Percentiles rank a stretch among this genome's conserved stretches.
Conservation (phyloP, 1,140 invertebrate species). For the Trichonephila clavipes region DNA sequence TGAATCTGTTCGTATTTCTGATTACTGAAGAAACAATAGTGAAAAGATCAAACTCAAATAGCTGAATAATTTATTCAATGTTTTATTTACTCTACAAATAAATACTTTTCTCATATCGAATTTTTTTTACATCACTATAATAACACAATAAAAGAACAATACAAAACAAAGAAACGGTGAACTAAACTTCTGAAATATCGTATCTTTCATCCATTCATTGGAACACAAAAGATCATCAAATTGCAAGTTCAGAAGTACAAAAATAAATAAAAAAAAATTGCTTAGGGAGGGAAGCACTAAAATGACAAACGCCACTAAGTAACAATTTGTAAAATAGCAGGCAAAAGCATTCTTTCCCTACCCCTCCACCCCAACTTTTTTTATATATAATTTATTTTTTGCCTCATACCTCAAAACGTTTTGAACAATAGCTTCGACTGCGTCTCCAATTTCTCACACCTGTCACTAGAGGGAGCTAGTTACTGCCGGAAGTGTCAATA, state of each 20-base stretch:
- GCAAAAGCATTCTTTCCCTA: conserved; percentile 7
- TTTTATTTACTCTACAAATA: too few species aligned
- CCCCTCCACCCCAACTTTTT: background rate
- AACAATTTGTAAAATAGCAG: conserved; percentile 75
- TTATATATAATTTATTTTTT: background rate
- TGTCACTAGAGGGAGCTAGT: conserved; percentile 76
- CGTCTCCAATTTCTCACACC: conserved; percentile 76
- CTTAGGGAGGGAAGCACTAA: conserved; percentile 36
- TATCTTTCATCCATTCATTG: conserved; percentile 18
- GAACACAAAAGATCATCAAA: conserved; percentile 73
- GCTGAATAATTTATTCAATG: too few species aligned
- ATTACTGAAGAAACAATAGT: too few species aligned
- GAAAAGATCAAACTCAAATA: too few species aligned
- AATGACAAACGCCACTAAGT: conserved; percentile 75
- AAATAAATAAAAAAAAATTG: conserved; percentile 21
- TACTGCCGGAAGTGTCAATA: conserved; percentile 76
- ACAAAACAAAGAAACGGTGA: background rate
- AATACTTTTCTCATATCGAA: too few species aligned
- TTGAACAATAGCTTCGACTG: conserved; percentile 63
- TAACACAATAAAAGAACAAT: background rate
- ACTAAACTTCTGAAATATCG: background rate
- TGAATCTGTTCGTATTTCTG: too few species aligned
- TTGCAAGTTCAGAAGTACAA: conserved; percentile 39
- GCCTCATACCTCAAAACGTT: conserved; percentile 55
- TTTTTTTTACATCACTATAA: too few species aligned